phyloP scores from a whole-genome alignment of 2,888 invertebrate genomes.

The Cantharis lateralis region DNA sequence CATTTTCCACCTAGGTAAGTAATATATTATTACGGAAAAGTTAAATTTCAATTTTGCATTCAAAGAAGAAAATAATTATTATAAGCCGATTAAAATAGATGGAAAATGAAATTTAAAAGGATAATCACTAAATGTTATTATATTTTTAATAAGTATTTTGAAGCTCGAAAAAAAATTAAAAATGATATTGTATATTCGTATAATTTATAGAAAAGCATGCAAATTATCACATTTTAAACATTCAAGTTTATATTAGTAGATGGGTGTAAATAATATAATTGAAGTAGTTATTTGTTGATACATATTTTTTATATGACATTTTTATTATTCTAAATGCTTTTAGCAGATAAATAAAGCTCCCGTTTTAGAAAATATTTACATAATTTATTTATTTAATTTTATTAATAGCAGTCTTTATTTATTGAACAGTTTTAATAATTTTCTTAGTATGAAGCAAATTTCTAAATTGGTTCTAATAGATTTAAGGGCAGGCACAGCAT shows the following conservation, averaged over 20 bases:
- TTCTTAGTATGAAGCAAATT: constrained; percentile 14
- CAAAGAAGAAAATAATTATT: neutral
- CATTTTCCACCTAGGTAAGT: too few relatives aligned
- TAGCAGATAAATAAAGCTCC: neutral
- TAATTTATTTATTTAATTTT: constrained; percentile 4
- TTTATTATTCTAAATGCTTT: neutral
- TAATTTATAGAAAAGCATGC: neutral
- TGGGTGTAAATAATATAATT: neutral
- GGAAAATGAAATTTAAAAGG: neutral
- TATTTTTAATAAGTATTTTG: neutral
- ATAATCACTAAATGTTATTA: neutral
- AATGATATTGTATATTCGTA: too few relatives aligned
- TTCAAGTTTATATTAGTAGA: neutral
- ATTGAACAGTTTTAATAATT: constrained; percentile 23
- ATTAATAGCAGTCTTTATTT: constrained; percentile 26
- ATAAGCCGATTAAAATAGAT: neutral
- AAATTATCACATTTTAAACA: neutral
- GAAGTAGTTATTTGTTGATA: neutral
- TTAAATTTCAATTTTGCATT: neutral
- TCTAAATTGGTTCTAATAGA: constrained; percentile 19
- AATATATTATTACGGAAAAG: neutral
- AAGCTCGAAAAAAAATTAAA: neutral
- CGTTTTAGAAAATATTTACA: neutral
- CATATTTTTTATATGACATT: neutral
- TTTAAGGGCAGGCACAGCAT: constrained; percentile 36